A percentile compares a stretch with the other conserved stretches of the same genome.
phyloP scores from a whole-genome alignment of 2,888 invertebrate genomes.

The Lithophane socia region DNA sequence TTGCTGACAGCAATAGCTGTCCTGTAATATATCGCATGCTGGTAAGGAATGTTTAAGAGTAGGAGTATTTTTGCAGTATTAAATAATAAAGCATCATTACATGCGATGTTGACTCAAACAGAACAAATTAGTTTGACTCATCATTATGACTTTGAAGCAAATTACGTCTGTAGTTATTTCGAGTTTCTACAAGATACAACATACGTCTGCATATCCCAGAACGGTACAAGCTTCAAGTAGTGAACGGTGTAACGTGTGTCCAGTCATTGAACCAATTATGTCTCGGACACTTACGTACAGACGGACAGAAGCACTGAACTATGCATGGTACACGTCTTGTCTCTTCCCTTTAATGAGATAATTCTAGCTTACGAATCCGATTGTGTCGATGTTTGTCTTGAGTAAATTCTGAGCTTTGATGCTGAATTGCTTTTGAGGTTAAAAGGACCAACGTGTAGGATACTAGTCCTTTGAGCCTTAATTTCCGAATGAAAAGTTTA shows the following conservation, averaged over 20 bases:
- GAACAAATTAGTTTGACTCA: conserved; percentile 53
- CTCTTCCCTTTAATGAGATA: conserved; percentile 58
- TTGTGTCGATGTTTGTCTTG: conserved; percentile 31
- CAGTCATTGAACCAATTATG: conserved; percentile 64
- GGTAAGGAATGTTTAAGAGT: conserved; percentile 13
- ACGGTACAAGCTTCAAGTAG: conserved; percentile 33
- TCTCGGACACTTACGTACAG: conserved; percentile 56
- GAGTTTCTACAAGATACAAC: conserved; percentile 1
- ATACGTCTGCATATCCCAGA: conserved; percentile 13
- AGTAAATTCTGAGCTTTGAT: conserved; percentile 7
- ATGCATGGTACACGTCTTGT: conserved; percentile 64
- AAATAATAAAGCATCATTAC: conserved; percentile 25
- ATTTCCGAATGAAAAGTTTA: background rate
- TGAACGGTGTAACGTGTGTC: conserved; percentile 56
- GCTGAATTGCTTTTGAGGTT: background rate
- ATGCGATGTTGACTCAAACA: conserved; percentile 12
- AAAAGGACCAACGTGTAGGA: background rate
- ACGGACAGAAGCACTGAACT: conserved; percentile 56
- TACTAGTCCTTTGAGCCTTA: background rate
- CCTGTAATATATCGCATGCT: background rate
- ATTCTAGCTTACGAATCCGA: conserved; percentile 41
- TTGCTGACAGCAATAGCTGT: conserved; percentile 18
- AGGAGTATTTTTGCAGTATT: conserved; percentile 10
- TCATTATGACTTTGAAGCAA: conserved; percentile 50
- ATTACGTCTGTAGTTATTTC: conserved; percentile 34